These are phyloP conservation scores for Rhea americana DNA, from an alignment of 2,113 vertebrate species.

Conservation along the genomic window DNA sequence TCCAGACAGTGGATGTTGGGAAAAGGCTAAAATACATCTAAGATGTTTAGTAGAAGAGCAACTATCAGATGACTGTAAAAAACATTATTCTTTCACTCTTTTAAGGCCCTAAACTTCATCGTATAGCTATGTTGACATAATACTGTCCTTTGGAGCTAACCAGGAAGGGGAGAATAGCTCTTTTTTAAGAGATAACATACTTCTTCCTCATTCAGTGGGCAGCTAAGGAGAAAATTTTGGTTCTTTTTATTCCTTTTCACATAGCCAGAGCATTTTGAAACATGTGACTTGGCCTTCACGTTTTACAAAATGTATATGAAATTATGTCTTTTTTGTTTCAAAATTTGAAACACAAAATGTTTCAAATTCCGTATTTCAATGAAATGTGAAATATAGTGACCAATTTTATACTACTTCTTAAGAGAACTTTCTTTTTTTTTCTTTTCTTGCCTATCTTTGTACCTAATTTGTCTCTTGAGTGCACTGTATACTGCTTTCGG, in stretches of 20 bases:
- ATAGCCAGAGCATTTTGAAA: neutral
- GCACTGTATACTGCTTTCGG: neutral
- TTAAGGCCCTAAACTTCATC: neutral
- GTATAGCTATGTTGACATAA: no score
- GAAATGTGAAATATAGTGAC: neutral
- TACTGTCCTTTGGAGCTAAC: neutral
- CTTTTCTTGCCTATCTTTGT: neutral
- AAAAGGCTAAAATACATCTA: neutral
- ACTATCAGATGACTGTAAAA: neutral
- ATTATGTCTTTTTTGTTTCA: neutral
- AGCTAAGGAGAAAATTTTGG: neutral
- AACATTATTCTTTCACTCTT: neutral
- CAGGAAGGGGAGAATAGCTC: neutral
- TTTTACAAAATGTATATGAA: neutral
- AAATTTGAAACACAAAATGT: no score
- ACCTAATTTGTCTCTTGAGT: neutral
- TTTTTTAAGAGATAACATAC: neutral
- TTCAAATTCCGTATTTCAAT: no score
- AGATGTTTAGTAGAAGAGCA: neutral
- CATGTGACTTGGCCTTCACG: neutral
- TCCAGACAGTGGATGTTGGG: neutral
- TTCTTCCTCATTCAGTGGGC: neutral
- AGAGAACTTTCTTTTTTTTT: neutral
- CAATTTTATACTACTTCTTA: neutral
- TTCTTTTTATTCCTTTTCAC: neutral